These are phyloP conservation scores for Mus pahari DNA, from an alignment of 2,113 vertebrate genomes.

Conservation along the genomic window DNA sequence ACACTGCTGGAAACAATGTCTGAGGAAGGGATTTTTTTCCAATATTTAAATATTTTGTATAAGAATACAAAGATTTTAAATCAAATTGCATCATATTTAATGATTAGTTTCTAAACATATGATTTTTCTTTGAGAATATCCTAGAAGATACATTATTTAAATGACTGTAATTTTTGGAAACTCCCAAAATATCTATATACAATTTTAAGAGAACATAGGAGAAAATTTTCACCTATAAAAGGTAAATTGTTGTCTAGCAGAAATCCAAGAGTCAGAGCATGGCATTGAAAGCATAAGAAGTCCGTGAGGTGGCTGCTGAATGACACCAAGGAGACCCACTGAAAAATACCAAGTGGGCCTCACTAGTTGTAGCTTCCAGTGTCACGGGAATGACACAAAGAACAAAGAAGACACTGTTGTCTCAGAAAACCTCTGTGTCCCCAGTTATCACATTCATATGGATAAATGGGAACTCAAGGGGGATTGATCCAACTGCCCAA, in stretches of 20 bases:
- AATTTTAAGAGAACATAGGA: neutral
- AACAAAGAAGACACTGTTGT: neutral
- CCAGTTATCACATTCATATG: neutral
- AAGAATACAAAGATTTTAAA: conserved; percentile 11
- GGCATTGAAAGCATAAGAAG: neutral
- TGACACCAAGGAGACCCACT: neutral
- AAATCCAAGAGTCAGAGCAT: neutral
- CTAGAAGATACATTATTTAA: conserved; percentile 9
- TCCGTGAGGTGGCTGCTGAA: too few relatives aligned
- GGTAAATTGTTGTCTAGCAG: neutral
- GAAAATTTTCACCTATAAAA: neutral
- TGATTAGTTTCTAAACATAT: conserved; percentile 9
- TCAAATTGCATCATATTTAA: neutral
- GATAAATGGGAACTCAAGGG: neutral
- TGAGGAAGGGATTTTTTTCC: neutral
- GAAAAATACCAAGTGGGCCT: neutral
- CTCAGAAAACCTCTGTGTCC: neutral
- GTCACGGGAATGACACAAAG: neutral
- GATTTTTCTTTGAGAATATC: neutral
- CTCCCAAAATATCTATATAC: neutral
- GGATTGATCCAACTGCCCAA: neutral
- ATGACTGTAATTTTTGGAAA: conserved; percentile 13
- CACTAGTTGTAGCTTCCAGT: neutral
- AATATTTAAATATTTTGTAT: neutral
- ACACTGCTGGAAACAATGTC: neutral